Evolutionary conservation across 2,888 invertebrate species (phyloP).

Genomic region (Ellobium chinense): DNA sequence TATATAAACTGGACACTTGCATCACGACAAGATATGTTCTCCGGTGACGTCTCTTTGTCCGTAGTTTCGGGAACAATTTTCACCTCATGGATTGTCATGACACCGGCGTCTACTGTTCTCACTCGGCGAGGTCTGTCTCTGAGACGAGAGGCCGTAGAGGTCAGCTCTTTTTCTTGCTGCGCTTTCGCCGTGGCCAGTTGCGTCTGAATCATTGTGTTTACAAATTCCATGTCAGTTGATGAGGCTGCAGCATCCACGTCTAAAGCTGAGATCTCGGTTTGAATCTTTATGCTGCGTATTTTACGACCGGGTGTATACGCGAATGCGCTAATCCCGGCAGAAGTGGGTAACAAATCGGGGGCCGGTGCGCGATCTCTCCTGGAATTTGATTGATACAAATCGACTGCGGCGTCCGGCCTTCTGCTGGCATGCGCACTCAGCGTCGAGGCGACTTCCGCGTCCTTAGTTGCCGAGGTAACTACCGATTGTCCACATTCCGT

Average conservation of each 20-base stretch:
- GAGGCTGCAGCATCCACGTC: conserved; percentile 3
- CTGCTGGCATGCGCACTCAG: neutral
- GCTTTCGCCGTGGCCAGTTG: conserved; percentile 46
- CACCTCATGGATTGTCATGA: conserved; percentile 59
- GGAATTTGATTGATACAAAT: conserved; percentile 48
- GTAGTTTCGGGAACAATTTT: conserved; percentile 55
- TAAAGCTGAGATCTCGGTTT: conserved; percentile 53
- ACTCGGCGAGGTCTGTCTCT: conserved; percentile 22
- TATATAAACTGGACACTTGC: conserved; percentile 56
- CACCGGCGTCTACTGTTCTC: conserved; percentile 48
- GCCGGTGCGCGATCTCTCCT: conserved; percentile 47
- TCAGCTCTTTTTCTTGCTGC: conserved; percentile 17
- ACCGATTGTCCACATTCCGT: neutral
- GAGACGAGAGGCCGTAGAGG: neutral
- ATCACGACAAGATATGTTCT: conserved; percentile 39
- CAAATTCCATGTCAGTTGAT: conserved; percentile 12
- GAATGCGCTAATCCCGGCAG: conserved; percentile 24
- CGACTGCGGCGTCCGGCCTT: neutral
- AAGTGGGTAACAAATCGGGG: conserved; percentile 43
- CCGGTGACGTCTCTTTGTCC: conserved; percentile 58
- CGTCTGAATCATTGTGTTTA: conserved; percentile 18
- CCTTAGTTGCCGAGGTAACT: neutral
- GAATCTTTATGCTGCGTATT: conserved; percentile 52
- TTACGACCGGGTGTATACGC: conserved; percentile 36
- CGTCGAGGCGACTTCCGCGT: neutral